Percentiles rank a stretch among this genome's conserved stretches.
These are phyloP conservation scores for Agapostemon virescens DNA, from an alignment of 2,888 invertebrate genomes.

Conservation along the genomic window DNA sequence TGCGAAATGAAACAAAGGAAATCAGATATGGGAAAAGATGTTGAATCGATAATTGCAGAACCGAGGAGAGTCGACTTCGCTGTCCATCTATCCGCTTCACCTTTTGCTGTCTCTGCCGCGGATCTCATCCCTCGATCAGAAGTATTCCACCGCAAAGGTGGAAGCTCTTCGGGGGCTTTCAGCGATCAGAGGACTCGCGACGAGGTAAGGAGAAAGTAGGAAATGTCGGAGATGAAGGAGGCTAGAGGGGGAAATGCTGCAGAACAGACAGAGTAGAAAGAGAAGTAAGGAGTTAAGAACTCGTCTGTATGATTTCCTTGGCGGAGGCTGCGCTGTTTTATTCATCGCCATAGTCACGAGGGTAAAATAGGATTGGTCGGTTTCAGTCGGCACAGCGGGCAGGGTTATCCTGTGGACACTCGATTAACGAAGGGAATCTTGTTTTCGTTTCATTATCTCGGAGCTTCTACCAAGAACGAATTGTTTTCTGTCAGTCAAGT, in stretches of 20 bases:
- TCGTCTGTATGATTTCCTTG: conserved; percentile 66
- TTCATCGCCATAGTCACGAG: conserved; percentile 64
- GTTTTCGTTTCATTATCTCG: conserved; percentile 64
- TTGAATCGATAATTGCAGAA: conserved; percentile 33
- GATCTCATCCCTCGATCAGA: conserved; percentile 24
- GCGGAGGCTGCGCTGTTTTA: conserved; percentile 67
- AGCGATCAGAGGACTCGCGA: conserved; percentile 17
- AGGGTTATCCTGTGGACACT: conserved; percentile 45
- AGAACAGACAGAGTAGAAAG: background rate
- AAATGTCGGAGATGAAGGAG: background rate
- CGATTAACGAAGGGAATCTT: conserved; percentile 61
- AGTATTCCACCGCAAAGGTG: conserved; percentile 19
- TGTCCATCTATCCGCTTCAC: background rate
- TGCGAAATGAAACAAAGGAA: background rate
- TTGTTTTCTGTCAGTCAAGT: conserved; percentile 36
- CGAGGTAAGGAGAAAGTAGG: background rate
- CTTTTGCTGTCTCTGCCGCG: conserved; percentile 11
- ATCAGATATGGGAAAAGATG: background rate
- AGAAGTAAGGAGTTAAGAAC: conserved; percentile 52
- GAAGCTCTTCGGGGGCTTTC: conserved; percentile 36
- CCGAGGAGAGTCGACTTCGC: background rate
- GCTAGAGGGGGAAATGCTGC: background rate
- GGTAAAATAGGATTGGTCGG: conserved; percentile 56
- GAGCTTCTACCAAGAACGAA: conserved; percentile 27
- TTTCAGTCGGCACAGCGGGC: conserved; percentile 42